These are phyloP conservation scores for Troilus luridus DNA, from an alignment of 2,888 invertebrate genomes.

Conservation along the genomic window DNA sequence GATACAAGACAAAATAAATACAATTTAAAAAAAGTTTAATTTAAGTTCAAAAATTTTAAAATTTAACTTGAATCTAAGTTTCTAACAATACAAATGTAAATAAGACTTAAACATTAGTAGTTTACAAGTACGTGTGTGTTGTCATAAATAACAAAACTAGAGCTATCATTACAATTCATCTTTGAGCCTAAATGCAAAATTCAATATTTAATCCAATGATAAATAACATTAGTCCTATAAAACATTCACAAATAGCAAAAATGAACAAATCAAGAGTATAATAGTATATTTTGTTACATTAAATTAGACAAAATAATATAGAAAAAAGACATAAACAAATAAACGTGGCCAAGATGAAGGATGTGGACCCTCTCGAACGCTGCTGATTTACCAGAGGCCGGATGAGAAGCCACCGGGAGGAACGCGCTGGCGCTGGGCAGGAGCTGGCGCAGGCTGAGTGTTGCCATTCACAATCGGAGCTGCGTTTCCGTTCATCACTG, in stretches of 20 bases:
- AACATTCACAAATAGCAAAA: constrained; percentile 57
- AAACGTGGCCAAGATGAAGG: constrained; percentile 39
- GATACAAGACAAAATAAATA: background rate
- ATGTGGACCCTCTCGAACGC: background rate
- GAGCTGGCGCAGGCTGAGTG: constrained; percentile 70
- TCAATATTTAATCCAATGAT: constrained; percentile 46
- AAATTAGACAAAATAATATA: constrained; percentile 49
- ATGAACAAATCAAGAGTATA: constrained; percentile 45
- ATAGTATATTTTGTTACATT: constrained; percentile 55
- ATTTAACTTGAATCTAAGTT: constrained; percentile 52
- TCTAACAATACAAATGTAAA: constrained; percentile 58
- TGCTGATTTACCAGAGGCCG: constrained; percentile 76
- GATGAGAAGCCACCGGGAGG: constrained; percentile 80
- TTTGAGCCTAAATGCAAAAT: constrained; percentile 59
- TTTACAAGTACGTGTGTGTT: constrained; percentile 57
- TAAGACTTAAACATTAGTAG: constrained; percentile 59
- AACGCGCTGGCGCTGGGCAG: constrained; percentile 73
- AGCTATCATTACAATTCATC: constrained; percentile 52
- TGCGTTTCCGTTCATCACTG: constrained; percentile 53
- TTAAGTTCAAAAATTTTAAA: constrained; percentile 51
- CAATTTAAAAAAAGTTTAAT: constrained; percentile 50
- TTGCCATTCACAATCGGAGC: constrained; percentile 60
- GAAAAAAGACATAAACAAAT: constrained; percentile 48
- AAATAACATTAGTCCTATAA: constrained; percentile 51
- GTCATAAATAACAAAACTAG: constrained; percentile 46